Evolutionary conservation across 1,140 invertebrate species (phyloP).

Genomic region (Dolichoris vasculosae): DNA sequence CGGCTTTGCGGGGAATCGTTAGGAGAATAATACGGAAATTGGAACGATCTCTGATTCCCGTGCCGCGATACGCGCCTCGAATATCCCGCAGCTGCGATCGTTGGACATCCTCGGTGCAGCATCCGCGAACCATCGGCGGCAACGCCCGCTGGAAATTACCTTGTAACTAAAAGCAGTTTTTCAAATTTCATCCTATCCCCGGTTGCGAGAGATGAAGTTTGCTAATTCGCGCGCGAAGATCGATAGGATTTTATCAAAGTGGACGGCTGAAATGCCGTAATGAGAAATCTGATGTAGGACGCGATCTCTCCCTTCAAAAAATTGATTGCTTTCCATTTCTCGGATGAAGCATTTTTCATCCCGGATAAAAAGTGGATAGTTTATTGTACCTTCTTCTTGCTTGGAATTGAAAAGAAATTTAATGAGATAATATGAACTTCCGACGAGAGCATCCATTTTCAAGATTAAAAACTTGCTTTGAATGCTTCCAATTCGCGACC

Average conservation of each 20-base stretch:
- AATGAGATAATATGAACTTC: background rate
- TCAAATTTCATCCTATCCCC: background rate
- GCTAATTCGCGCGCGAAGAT: conserved; percentile 5
- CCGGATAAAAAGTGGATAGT: background rate
- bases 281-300: background rate
- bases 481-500: background rate
- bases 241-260: background rate
- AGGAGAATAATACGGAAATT: conserved; percentile 51
- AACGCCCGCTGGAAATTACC: background rate
- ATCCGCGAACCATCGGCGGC: background rate
- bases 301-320: background rate
- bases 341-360: background rate
- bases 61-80: conserved; percentile 27
- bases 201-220: background rate
- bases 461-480: conserved; percentile 7
- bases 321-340: background rate
- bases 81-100: background rate
- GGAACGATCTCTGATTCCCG: conserved; percentile 44
- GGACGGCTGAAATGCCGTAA: background rate
- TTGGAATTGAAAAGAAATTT: background rate
- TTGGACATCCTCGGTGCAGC: background rate
- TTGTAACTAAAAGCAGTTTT: background rate
- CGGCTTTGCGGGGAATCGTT: conserved; percentile 46
- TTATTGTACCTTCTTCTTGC: background rate
- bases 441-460: background rate